Percentiles rank a stretch among this genome's conserved stretches.
These are phyloP conservation scores for zebrafish (Danio rerio) DNA, from an alignment of 2,113 vertebrate genomes.

Conservation along the genomic window DNA sequence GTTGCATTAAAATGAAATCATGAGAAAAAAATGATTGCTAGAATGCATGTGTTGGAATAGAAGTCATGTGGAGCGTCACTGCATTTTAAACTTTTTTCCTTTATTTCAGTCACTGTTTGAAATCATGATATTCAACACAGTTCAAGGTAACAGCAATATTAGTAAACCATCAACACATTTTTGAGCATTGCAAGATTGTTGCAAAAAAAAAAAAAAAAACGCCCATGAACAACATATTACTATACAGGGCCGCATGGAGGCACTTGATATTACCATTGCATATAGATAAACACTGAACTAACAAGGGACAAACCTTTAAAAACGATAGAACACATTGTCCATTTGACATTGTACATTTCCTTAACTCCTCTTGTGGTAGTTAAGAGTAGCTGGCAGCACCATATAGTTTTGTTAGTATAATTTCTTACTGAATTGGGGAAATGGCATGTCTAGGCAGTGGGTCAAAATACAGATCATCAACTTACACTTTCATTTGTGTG, in stretches of 20 bases:
- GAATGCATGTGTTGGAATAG: not conserved
- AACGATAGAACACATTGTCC: slow-evolving; percentile 62
- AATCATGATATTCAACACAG: slow-evolving; percentile 67
- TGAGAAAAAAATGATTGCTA: too few relatives aligned
- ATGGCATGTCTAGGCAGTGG: slow-evolving; percentile 10
- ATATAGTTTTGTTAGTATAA: slow-evolving; percentile 51
- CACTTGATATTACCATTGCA: slow-evolving; percentile 61
- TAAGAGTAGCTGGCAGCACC: slow-evolving; percentile 62
- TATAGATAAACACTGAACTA: slow-evolving; percentile 63
- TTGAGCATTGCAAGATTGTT: slow-evolving; percentile 59
- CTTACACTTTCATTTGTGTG: not conserved
- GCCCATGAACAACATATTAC: slow-evolving; percentile 54
- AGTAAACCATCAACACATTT: slow-evolving; percentile 56
- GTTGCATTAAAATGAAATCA: too few relatives aligned
- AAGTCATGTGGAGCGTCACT: not conserved
- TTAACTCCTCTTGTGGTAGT: slow-evolving; percentile 60
- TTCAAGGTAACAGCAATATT: slow-evolving; percentile 52
- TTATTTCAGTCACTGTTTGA: slow-evolving; percentile 77
- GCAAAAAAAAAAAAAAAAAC: slow-evolving; percentile 55
- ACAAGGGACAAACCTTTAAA: slow-evolving; percentile 56
- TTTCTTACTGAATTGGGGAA: slow-evolving; percentile 56
- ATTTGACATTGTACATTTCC: slow-evolving; percentile 62
- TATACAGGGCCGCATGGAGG: slow-evolving; percentile 62
- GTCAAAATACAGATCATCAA: slow-evolving; percentile 46
- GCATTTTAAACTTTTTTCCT: slow-evolving; percentile 58